phyloP scores from a whole-genome alignment of 2,888 invertebrate species.

The Drosophila diplacantha region DNA sequence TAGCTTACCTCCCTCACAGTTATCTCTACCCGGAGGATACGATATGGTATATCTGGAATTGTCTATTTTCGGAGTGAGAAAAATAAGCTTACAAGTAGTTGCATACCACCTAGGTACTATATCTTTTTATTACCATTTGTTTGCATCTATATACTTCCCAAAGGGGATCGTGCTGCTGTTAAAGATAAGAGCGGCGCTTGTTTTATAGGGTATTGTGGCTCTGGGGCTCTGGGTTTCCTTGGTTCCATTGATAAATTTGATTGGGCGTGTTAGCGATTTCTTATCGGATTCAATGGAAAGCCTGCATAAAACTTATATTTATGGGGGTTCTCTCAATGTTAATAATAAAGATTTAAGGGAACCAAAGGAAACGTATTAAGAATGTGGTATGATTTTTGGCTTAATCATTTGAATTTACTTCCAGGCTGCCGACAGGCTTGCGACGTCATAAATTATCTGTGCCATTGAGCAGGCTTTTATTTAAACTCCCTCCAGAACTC shows the following conservation, averaged over 20 bases:
- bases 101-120: not conserved
- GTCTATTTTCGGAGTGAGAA: constrained; percentile 2
- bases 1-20: constrained; percentile 3
- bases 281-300: constrained; percentile 6
- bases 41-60: not conserved
- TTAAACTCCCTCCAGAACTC: constrained; percentile 9
- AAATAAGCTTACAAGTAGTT: constrained; percentile 5
- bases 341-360: constrained; percentile 13
- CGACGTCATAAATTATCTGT: constrained; percentile 17
- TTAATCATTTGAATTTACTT: constrained; percentile 2
- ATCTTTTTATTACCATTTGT: constrained; percentile 11
- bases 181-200: constrained; percentile 26
- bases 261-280: constrained; percentile 15
- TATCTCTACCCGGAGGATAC: constrained; percentile 11
- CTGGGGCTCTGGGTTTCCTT: not conserved
- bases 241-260: constrained; percentile 23
- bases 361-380: not conserved
- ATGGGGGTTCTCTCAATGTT: not conserved
- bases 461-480: constrained; percentile 17
- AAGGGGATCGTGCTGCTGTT: constrained; percentile 13
- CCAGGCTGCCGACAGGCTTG: not conserved
- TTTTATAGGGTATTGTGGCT: not conserved
- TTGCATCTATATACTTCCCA: constrained; percentile 1
- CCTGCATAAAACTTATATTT: constrained; percentile 9
- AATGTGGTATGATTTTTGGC: not conserved